Percentiles rank a stretch among this genome's conserved stretches.
Evolutionary conservation across 1,140 invertebrate genomes (phyloP).

Genomic region (Paraescarpia echinospica): DNA sequence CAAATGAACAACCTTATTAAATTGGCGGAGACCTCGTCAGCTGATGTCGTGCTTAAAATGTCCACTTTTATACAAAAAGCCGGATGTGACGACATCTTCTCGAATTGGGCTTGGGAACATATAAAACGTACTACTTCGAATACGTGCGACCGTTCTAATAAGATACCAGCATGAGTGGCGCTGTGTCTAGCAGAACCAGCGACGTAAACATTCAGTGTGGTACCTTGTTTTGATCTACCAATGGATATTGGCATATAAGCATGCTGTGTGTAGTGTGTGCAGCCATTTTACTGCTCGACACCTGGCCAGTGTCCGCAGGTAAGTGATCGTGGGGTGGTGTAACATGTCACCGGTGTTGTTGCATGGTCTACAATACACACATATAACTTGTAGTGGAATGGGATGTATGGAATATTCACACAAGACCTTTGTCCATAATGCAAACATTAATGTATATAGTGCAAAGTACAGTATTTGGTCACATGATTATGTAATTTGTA

Average conservation of each 20-base stretch:
- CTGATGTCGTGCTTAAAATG: background rate
- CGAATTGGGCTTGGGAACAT: background rate
- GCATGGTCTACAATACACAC: background rate
- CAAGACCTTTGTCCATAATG: too few species aligned
- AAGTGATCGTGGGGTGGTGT: background rate
- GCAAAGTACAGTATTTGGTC: too few species aligned
- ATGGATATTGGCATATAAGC: background rate
- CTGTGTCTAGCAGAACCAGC: background rate
- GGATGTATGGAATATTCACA: too few species aligned
- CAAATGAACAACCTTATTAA: background rate
- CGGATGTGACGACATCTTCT: background rate
- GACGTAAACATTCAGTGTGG: background rate
- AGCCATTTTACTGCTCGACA: background rate
- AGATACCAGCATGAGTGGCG: background rate
- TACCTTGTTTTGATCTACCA: background rate
- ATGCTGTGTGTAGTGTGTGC: background rate
- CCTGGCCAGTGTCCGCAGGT: background rate
- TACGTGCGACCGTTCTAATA: background rate
- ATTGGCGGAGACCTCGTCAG: background rate
- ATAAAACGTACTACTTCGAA: background rate
- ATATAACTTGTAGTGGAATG: background rate
- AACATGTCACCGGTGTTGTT: background rate
- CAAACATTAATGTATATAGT: too few species aligned
- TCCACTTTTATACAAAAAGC: background rate
- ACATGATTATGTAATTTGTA: too few species aligned